These are phyloP conservation scores for Actinemys pallida DNA, from an alignment of 2,113 vertebrate genomes.

Conservation along the genomic window DNA sequence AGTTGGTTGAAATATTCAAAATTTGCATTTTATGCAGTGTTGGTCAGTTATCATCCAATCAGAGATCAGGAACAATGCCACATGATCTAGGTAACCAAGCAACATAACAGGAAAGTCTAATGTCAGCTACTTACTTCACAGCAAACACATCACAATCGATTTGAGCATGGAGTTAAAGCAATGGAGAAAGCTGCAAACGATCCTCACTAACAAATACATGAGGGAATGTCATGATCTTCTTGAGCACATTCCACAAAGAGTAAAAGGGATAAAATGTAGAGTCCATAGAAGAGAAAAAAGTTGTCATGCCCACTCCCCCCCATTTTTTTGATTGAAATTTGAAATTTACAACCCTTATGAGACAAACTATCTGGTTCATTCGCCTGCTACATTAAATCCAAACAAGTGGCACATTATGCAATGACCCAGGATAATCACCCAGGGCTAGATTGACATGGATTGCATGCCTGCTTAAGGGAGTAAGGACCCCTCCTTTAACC, in stretches of 20 bases:
- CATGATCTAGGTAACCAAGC: background rate
- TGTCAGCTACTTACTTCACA: background rate
- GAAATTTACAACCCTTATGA: slow-evolving; percentile 32
- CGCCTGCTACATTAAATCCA: background rate
- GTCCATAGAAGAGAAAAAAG: background rate
- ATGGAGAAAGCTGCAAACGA: background rate
- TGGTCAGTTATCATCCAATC: background rate
- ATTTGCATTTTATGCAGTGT: background rate
- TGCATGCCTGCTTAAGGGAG: background rate
- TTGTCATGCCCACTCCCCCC: background rate
- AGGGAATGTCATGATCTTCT: background rate
- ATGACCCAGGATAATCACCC: background rate
- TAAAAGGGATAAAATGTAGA: background rate
- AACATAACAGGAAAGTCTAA: background rate
- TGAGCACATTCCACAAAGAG: background rate
- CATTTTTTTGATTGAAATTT: background rate
- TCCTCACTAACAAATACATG: background rate
- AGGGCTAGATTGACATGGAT: background rate
- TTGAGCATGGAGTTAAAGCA: background rate
- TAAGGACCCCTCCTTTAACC: background rate
- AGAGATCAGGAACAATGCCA: background rate
- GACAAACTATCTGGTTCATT: background rate
- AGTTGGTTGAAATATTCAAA: background rate
- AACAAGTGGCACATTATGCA: background rate
- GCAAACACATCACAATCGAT: background rate